Base-by-base conservation (phyloP, 2,113 vertebrate genomes). In the Anolis carolinensis region DNA sequence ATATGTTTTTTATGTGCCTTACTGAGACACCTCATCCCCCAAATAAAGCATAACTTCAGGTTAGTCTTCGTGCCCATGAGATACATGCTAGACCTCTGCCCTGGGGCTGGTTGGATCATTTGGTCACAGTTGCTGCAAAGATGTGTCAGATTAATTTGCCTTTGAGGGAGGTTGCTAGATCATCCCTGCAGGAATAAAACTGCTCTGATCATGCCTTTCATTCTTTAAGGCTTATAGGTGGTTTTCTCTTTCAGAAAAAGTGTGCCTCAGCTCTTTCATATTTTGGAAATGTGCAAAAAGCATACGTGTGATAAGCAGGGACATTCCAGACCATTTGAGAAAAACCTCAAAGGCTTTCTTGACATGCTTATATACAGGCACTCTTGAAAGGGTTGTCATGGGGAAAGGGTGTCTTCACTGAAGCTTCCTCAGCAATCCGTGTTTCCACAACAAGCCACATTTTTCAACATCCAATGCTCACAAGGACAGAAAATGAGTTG, bases 1-100 rank as follows among this genome's bases (percentile, higher is more conserved):
- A 48, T 0, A 0, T 0, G 7, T 48, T 0, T 20, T 89, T 48
- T 0, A 32, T 0, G 0, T 50, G 68, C 74, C 7, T 0, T 11
- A 1, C 23, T 65, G 63, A 27, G 34, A 2, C 2, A 55, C 9
- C 34, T n/a, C 2, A 13, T 48, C 21, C 73, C 30, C 11, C 65
- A 73, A 27, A 2, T 27, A 30, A 30, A 48, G 14, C 5, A 34
- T 48, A 23, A 59, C 50, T 59, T 36, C 48, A n/a, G 32, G 27
- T 1, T 63, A 73, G 13, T 18, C 21, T 39, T 77, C 34, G 30
- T 84, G 39, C 4, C 21, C 34, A 44, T 10, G 32, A 16, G 5
- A 44, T 27, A n/a, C 48, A 65, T 50, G 11, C 39, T 16, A 34
- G 67, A 39, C 25, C 13, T 79, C 30, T 79, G 55, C 74, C 32